phyloP scores from a whole-genome alignment of 2,113 vertebrate genomes.

The Acrocephalus kingi region DNA sequence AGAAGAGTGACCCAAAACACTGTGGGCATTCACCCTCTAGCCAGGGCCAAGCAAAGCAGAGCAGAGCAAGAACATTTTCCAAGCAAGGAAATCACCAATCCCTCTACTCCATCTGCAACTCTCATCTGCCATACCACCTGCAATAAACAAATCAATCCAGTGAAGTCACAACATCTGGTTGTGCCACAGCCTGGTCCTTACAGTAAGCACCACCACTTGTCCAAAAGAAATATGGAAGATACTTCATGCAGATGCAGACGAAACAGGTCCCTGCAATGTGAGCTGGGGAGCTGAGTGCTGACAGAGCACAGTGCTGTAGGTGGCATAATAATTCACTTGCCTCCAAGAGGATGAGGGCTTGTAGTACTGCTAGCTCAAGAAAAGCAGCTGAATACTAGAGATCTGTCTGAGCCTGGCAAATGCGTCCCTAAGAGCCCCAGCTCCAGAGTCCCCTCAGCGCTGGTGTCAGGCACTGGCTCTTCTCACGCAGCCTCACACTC shows the following conservation, averaged over 20 bases:
- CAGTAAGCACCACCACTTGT: neutral
- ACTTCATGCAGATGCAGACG: neutral
- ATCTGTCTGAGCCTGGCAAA: neutral
- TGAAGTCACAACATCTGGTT: neutral
- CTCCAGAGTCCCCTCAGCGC: neutral
- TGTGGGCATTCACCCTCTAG: neutral
- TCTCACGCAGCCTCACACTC: neutral
- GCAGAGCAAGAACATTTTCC: neutral
- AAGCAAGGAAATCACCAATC: neutral
- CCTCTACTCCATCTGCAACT: neutral
- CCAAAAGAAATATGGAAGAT: neutral
- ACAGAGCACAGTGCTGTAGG: neutral
- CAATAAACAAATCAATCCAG: fast-evolving
- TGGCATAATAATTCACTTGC: neutral
- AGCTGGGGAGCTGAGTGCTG: neutral
- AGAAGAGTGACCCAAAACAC: neutral
- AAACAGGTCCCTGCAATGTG: neutral
- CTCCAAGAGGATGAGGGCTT: neutral
- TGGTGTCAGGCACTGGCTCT: neutral
- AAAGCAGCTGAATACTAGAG: neutral
- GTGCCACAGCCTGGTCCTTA: neutral
- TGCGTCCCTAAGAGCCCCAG: fast-evolving
- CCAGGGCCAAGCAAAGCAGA: neutral
- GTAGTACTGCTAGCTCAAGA: neutral
- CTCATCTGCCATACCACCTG: neutral